phyloP scores from a whole-genome alignment of 2,113 vertebrate species.

The Delphinapterus leucas region DNA sequence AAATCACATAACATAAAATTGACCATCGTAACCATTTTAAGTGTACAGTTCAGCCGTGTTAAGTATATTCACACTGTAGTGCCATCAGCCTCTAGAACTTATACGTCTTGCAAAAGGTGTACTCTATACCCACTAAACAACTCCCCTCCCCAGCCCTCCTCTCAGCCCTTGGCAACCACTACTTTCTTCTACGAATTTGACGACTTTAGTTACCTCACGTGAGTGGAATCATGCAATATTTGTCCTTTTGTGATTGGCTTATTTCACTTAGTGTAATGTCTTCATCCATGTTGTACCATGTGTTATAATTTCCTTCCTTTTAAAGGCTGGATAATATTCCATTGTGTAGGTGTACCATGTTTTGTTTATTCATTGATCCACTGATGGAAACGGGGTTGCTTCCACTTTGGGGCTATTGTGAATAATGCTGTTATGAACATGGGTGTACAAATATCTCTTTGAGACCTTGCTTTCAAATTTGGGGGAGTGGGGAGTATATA shows the following conservation, averaged over 20 bases:
- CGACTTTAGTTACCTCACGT: not conserved
- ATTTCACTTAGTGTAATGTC: not conserved
- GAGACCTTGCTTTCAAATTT: not conserved
- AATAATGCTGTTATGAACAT: not conserved
- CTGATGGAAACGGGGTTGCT: not conserved
- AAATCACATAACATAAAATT: not conserved
- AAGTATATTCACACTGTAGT: not conserved
- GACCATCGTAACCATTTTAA: not conserved
- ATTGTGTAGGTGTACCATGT: not conserved
- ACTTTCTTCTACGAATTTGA: too few relatives aligned
- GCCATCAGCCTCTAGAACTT: not conserved
- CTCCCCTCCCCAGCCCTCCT: not conserved
- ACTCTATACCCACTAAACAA: not conserved
- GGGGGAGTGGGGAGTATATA: too few relatives aligned
- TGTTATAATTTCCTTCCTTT: not conserved
- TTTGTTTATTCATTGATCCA: not conserved
- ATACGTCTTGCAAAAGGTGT: not conserved
- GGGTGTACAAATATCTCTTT: not conserved
- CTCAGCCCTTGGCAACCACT: not conserved
- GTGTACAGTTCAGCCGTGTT: not conserved
- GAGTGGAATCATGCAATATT: not conserved
- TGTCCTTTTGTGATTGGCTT: not conserved
- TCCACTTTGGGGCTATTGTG: not conserved
- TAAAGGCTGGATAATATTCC: not conserved
- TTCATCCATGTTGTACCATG: not conserved